Base-by-base conservation (phyloP, 2,797 vertebrate species). In the Sitta carolinensis region DNA sequence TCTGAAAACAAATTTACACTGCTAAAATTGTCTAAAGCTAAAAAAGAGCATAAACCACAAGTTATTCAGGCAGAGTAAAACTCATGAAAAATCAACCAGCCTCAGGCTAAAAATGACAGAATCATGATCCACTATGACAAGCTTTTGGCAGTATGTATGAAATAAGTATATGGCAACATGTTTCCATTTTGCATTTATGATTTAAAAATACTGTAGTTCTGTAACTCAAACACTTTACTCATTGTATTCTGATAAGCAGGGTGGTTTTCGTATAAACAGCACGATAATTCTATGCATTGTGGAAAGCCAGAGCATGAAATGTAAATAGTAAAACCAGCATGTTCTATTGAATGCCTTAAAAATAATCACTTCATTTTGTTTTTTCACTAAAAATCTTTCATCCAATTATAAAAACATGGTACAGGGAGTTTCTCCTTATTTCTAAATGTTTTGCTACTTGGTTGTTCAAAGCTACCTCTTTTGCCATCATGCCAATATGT, bases 21-120 rank as follows among this genome's bases (percentile, higher is more conserved):
- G 92, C 96, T 97, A 92, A 97, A 75, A 87, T 92, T 93, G 59
- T 77, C 77, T 95, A 77, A 95, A 85, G 50, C 85, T 93, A 85
- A 93, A 93, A 94, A 97, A 94, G 70, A 87, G 63, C 91, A 84
- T 57, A 94, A 89, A 92, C 4, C 81, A 73, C 68, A 77, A 96
- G 45, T 76, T 84, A 59, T 92, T 86, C 68, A 74, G 77, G 62
- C 80, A 89, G 93, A 95, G 50, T 85, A 79, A 90, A 94, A 52
- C 83, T 96, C 80, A 74, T 77, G 87, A 84, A 91, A 95, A 95
- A 93, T 86, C 94, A 93, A 80, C 58, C 52, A 90, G 70, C 94
- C 87, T 77, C 72, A 63, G 93, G 81, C 94, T 88, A 95, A 96
- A 94, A 94, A 75, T 73, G 93, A 93, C 91, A 88, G 79, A 90